Conservation (phyloP, 2,797 vertebrate genomes). For the Rhinichthys osculus region DNA sequence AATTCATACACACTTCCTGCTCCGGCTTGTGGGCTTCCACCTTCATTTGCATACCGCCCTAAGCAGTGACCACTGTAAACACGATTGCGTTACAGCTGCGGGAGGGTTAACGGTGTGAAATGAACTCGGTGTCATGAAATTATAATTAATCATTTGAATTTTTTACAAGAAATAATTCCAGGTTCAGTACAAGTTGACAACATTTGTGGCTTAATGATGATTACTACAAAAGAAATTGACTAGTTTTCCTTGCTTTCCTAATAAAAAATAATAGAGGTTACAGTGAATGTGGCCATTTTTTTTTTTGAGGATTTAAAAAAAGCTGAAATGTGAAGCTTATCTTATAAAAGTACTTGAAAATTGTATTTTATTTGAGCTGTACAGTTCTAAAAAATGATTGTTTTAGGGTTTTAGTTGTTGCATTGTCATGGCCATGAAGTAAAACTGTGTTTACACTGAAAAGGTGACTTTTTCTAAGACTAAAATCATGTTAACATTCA, state of each 20-base stretch:
- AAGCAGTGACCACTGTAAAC: slow-evolving; percentile 46
- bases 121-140: background rate
- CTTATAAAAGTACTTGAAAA: background rate
- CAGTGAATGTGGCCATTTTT: too few species aligned
- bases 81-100: slow-evolving; percentile 18
- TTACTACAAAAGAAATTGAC: background rate
- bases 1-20: slow-evolving; percentile 65
- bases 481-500: background rate
- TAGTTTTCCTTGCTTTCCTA: background rate
- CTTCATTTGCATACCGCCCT: slow-evolving; percentile 58
- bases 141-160: background rate
- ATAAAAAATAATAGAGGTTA: background rate
- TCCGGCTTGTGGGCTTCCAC: slow-evolving; percentile 55
- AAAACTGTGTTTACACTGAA: background rate
- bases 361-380: background rate
- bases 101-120: slow-evolving; percentile 3
- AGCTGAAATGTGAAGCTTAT: too few species aligned
- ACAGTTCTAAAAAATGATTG: fast-evolving
- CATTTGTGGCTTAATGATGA: background rate
- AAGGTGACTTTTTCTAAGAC: too few species aligned
- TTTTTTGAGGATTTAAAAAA: background rate
- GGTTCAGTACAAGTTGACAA: background rate
- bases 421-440: background rate
- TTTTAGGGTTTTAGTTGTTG: background rate
- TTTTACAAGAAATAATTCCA: background rate